phyloP scores from a whole-genome alignment of 2,113 vertebrate species.

The Boleophthalmus pectinirostris region DNA sequence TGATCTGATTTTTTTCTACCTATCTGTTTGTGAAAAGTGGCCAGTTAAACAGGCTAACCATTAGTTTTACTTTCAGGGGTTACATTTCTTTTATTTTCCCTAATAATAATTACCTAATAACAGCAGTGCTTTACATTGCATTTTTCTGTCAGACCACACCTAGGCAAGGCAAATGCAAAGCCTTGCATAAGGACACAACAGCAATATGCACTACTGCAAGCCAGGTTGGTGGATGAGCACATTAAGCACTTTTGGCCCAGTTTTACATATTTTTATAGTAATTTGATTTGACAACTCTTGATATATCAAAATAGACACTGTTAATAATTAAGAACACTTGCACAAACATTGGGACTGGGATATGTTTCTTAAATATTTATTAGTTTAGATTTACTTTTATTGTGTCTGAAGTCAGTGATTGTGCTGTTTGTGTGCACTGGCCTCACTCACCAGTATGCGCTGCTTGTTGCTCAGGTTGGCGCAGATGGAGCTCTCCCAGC shows the following conservation, averaged over 20 bases:
- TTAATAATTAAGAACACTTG: neutral
- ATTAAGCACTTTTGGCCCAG: neutral
- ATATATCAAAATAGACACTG: neutral
- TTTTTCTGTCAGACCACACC: too few relatives aligned
- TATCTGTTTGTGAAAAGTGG: too few relatives aligned
- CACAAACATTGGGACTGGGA: neutral
- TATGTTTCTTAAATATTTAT: neutral
- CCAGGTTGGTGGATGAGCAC: too few relatives aligned
- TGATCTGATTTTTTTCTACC: too few relatives aligned
- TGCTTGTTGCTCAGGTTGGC: constrained; percentile 69
- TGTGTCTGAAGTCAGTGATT: neutral
- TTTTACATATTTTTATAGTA: neutral
- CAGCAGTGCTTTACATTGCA: too few relatives aligned
- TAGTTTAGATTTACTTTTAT: neutral
- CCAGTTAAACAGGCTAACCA: too few relatives aligned
- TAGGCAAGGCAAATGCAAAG: too few relatives aligned
- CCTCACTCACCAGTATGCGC: constrained; percentile 75
- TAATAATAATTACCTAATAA: too few relatives aligned
- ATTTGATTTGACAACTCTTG: neutral
- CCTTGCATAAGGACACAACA: too few relatives aligned
- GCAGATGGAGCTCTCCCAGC: constrained; percentile 76
- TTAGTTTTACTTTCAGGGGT: too few relatives aligned
- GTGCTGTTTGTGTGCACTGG: neutral
- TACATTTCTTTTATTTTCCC: too few relatives aligned
- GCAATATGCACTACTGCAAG: too few relatives aligned